Percentiles rank a stretch among this genome's conserved stretches.
Conservation (phyloP, 2,888 invertebrate genomes). For the Fragum whitleyi region DNA sequence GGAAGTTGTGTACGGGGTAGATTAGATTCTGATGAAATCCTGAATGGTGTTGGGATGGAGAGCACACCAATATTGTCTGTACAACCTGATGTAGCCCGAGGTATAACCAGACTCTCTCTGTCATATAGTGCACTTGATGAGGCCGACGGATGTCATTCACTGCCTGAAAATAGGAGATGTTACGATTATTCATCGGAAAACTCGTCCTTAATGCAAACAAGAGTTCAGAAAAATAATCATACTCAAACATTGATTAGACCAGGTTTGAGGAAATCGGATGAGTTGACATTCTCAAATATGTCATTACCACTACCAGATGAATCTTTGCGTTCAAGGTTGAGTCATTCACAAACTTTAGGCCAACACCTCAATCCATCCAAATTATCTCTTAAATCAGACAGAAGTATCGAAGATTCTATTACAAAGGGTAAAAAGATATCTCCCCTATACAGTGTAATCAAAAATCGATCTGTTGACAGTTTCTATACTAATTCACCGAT, state of each 20-base stretch:
- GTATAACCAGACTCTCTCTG: conserved; percentile 57
- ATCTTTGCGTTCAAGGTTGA: conserved; percentile 7
- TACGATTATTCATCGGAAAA: conserved; percentile 32
- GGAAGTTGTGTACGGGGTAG: background rate
- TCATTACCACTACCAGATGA: conserved; percentile 58
- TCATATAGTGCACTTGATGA: conserved; percentile 41
- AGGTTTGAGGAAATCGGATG: conserved; percentile 16
- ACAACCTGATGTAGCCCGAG: conserved; percentile 45
- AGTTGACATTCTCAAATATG: conserved; percentile 50
- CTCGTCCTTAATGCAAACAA: conserved; percentile 19
- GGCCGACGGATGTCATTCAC: background rate
- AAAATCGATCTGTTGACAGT: conserved; percentile 46
- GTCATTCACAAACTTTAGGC: background rate
- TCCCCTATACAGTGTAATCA: conserved; percentile 9
- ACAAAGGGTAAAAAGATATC: background rate
- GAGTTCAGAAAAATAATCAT: background rate
- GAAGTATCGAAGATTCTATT: background rate
- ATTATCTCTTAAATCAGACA: background rate
- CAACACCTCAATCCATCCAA: background rate
- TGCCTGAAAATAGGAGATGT: conserved; percentile 11
- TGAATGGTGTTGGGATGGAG: conserved; percentile 11
- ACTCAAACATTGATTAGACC: background rate
- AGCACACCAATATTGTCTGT: conserved; percentile 35
- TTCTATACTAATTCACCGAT: conserved; percentile 40
- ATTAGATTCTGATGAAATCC: conserved; percentile 20